Conservation (phyloP, 2,888 invertebrate species). For the Megaustenia siamemsis region DNA sequence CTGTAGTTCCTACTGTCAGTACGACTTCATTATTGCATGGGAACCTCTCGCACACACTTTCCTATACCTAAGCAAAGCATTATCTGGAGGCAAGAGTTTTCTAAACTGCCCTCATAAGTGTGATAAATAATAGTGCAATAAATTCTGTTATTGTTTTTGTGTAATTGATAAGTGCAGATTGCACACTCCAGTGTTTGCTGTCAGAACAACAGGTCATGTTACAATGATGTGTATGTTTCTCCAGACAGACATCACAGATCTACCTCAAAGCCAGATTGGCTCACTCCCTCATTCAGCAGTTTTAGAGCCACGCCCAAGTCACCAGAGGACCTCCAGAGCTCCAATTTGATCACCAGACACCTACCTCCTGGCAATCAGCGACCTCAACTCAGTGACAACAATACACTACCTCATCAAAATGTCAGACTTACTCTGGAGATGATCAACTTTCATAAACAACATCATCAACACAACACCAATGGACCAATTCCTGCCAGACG, state of each 20-base stretch:
- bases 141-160: too few relatives aligned
- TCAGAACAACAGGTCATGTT: too few relatives aligned
- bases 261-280: slow-evolving; percentile 24
- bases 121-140: too few relatives aligned
- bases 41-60: too few relatives aligned
- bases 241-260: slow-evolving; percentile 27
- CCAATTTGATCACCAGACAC: slow-evolving; percentile 16
- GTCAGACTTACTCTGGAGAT: slow-evolving; percentile 50
- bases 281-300: slow-evolving; percentile 52
- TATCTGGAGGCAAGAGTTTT: too few relatives aligned
- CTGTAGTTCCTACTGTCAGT: too few relatives aligned
- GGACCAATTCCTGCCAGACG: slow-evolving; percentile 70
- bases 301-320: slow-evolving; percentile 46
- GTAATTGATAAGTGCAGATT: too few relatives aligned
- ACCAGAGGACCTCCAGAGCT: slow-evolving; percentile 20
- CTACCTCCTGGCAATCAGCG: slow-evolving; percentile 35
- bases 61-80: too few relatives aligned
- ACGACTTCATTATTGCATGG: too few relatives aligned
- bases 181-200: too few relatives aligned
- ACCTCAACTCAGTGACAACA: slow-evolving; percentile 39
- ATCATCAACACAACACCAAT: slow-evolving; percentile 38
- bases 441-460: slow-evolving; percentile 50
- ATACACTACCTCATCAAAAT: slow-evolving; percentile 60
- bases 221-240: too few relatives aligned
- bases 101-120: too few relatives aligned